Evolutionary conservation across 2,888 invertebrate species (phyloP).

Genomic region (Muschampia staudingeri): DNA sequence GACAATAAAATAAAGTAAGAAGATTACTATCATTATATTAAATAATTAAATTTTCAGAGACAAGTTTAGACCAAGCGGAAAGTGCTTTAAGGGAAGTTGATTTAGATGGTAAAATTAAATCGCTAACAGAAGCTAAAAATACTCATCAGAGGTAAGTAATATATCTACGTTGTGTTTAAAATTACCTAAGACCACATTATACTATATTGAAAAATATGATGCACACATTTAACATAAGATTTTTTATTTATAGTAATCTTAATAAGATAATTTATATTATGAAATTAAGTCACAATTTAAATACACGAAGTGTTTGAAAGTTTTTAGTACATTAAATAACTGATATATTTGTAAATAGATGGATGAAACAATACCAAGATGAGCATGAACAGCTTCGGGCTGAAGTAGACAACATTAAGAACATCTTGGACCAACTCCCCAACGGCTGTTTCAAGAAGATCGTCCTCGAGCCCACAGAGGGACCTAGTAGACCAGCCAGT

Average conservation of each 20-base stretch:
- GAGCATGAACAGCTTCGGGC: conserved; percentile 93
- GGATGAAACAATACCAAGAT: conserved; percentile 95
- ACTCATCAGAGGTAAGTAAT: conserved; percentile 90
- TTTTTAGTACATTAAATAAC: not conserved
- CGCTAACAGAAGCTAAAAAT: conserved; percentile 93
- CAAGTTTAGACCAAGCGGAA: conserved; percentile 93
- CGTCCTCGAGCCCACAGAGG: conserved; percentile 93
- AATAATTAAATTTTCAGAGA: conserved; percentile 85
- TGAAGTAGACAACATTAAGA: conserved; percentile 96
- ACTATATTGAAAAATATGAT: not conserved
- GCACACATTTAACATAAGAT: not conserved
- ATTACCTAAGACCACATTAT: not conserved
- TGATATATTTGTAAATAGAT: conserved; percentile 81
- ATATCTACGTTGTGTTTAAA: not conserved
- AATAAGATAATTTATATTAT: too few relatives aligned
- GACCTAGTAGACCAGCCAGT: conserved; percentile 77
- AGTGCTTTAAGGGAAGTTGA: conserved; percentile 93
- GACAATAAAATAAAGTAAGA: too few relatives aligned
- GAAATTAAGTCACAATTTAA: too few relatives aligned
- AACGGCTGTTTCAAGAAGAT: conserved; percentile 95
- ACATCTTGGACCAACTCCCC: conserved; percentile 96
- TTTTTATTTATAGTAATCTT: too few relatives aligned
- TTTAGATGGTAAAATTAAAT: conserved; percentile 94
- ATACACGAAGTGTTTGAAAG: too few relatives aligned
- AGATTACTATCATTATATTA: not conserved